Evolutionary conservation across 2,888 invertebrate species (phyloP), one percentile per base, ranked within the genome.

Genomic region (Rotaria sp.): DNA sequence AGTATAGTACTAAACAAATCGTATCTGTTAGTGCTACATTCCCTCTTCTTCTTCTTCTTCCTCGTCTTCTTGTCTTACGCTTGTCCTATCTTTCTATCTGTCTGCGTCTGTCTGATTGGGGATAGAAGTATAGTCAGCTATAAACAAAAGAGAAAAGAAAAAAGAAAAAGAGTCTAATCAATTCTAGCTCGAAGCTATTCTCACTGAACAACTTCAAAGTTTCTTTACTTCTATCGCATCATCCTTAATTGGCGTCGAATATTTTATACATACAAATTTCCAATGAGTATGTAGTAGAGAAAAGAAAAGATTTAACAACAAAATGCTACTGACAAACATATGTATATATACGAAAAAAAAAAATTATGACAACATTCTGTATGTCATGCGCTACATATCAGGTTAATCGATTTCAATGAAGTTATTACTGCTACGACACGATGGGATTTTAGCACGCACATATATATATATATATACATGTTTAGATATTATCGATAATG

Each of bases 231-330:
- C 67, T 67, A 21, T 67, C 35, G 5, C 30, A 67, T 35, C 35
- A 35, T 67, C 38, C 67, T 80, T 80, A 24, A 80, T 80, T 80
- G 80, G 80, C 45, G 21, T 80, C 35, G 45, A 67, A 80, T 80
- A 45, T 80, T 45, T 45, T n/a, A 80, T 80, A 21, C 24, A 80
- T 45, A 80, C 35, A 45, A 50, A 35, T 80, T 80, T 45, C 80
- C 75, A 38, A 41, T 80, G 80, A n/a, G 45, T 80, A 45, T 80
- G 4, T 35, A 18, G 21, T 18, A 67, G 35, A 35, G 15, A 50
- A 50, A 15, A 67, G n/a, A 35, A 67, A 21, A 26, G 24, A 57
- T 7, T 38, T 35, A 35, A 67, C 35, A 67, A 21, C 7, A 21
- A 57, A 18, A 4, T 67, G 38, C 21, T 35, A 21, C 35, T 67